A percentile compares a stretch with the other conserved stretches of the same genome.
Conservation (phyloP, 2,888 invertebrate genomes). For the Quadriops clusia region DNA sequence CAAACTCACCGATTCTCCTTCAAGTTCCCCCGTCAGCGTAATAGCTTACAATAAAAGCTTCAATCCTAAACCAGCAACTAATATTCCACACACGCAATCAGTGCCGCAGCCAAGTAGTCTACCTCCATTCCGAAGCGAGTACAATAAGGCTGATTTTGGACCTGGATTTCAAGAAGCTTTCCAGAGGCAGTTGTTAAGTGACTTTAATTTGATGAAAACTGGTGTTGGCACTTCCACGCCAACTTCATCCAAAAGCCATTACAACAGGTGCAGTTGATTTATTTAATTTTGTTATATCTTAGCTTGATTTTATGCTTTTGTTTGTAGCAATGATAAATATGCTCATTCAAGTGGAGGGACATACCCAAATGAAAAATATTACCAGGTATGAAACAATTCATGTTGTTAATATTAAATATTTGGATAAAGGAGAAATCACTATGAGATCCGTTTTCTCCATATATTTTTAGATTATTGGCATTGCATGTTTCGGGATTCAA, state of each 20-base stretch:
- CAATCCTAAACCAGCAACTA: constrained; percentile 20
- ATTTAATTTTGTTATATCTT: constrained; percentile 13
- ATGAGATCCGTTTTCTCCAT: too few relatives aligned
- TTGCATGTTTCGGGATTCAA: too few relatives aligned
- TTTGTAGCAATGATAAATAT: constrained; percentile 20
- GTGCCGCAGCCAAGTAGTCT: constrained; percentile 7
- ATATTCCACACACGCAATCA: constrained; percentile 8
- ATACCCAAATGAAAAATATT: constrained; percentile 20
- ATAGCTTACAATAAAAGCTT: constrained; percentile 33
- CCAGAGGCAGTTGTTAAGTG: constrained; percentile 32
- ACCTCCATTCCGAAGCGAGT: constrained; percentile 8
- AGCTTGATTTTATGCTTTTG: constrained; percentile 13
- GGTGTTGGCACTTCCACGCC: constrained; percentile 19
- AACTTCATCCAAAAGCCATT: constrained; percentile 25
- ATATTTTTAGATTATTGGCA: too few relatives aligned
- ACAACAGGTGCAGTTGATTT: constrained; percentile 31
- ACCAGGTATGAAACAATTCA: too few relatives aligned
- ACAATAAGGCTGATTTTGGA: constrained; percentile 17
- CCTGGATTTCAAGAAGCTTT: constrained; percentile 33
- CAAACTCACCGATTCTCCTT: constrained; percentile 23
- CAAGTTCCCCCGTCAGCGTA: constrained; percentile 32
- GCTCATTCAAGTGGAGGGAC: constrained; percentile 17
- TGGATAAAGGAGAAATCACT: too few relatives aligned
- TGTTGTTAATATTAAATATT: too few relatives aligned
- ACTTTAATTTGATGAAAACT: constrained; percentile 18